Percentiles rank a stretch among this genome's conserved stretches.
These are phyloP conservation scores for Salmo trutta DNA, from an alignment of 2,797 vertebrate species.

Conservation along the genomic window DNA sequence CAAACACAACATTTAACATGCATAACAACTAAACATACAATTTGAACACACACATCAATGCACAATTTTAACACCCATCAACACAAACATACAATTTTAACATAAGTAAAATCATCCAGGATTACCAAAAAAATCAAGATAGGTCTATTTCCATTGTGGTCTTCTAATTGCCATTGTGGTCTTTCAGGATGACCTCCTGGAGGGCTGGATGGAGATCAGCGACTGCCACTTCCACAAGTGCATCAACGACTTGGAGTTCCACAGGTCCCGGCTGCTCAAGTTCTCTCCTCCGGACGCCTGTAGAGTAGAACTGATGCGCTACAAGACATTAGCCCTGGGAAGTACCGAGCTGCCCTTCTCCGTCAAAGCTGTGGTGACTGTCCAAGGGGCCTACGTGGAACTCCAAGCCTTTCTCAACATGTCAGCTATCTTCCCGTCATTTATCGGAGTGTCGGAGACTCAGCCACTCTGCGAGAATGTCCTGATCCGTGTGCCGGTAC, in stretches of 20 bases:
- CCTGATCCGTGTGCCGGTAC: constrained; percentile 88
- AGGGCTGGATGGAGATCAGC: constrained; percentile 83
- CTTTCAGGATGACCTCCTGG: constrained; percentile 3
- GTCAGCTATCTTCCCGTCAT: constrained; percentile 66
- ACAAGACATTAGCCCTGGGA: constrained; percentile 72
- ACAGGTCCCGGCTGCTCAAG: constrained; percentile 81
- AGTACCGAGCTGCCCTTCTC: constrained; percentile 86
- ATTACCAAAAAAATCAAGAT: too few species aligned
- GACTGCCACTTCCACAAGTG: constrained; percentile 87
- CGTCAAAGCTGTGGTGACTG: constrained; percentile 85
- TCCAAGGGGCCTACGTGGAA: constrained; percentile 93
- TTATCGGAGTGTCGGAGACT: constrained; percentile 46
- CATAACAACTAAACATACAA: too few species aligned
- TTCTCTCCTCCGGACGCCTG: constrained; percentile 88
- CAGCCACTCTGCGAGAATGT: constrained; percentile 86
- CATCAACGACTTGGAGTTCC: constrained; percentile 82
- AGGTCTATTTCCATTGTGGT: background rate
- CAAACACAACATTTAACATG: background rate
- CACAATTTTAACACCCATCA: too few species aligned
- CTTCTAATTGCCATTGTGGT: background rate
- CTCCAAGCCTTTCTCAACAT: constrained; percentile 93
- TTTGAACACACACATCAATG: too few species aligned
- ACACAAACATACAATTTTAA: too few species aligned
- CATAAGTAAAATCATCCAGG: too few species aligned
- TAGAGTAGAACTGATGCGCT: constrained; percentile 92